Percentiles rank a stretch among this genome's conserved stretches.
Conservation (phyloP, 1,140 invertebrate species). For the Diachasma alloeum region DNA sequence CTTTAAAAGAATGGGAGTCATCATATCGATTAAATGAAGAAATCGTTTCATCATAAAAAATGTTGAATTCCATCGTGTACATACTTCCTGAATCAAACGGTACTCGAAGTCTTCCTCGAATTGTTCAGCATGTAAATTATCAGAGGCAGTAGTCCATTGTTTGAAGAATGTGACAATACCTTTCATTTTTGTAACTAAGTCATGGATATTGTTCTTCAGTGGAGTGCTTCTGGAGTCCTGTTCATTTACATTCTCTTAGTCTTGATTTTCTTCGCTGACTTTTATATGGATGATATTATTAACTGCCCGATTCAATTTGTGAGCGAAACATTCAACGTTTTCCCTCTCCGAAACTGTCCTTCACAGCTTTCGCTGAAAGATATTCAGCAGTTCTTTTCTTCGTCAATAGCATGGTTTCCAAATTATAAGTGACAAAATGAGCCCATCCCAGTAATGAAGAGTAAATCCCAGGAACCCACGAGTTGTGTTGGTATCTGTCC, state of each 20-base stretch:
- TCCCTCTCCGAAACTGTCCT: slow-evolving; percentile 52
- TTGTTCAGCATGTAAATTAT: slow-evolving; percentile 26
- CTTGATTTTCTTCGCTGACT: too few species aligned
- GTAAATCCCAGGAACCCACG: slow-evolving; percentile 45
- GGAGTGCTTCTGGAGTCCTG: too few species aligned
- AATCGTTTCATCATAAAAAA: slow-evolving; percentile 51
- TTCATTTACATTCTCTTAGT: too few species aligned
- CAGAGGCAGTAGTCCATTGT: slow-evolving; percentile 32
- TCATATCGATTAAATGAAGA: slow-evolving; percentile 35
- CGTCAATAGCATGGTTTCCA: slow-evolving; percentile 39
- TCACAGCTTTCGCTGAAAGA: slow-evolving; percentile 47
- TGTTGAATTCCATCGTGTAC: slow-evolving; percentile 49
- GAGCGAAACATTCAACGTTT: slow-evolving; percentile 58
- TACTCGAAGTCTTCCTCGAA: background rate
- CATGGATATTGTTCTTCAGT: background rate
- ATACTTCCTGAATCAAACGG: slow-evolving; percentile 42
- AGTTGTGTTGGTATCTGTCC: too few species aligned
- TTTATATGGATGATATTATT: background rate
- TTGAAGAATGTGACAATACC: slow-evolving; percentile 48
- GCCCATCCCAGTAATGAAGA: slow-evolving; percentile 32
- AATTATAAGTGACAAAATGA: slow-evolving; percentile 19
- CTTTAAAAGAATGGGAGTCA: slow-evolving; percentile 1
- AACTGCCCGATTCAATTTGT: slow-evolving; percentile 48
- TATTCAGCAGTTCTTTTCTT: slow-evolving; percentile 47
- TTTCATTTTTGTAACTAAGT: slow-evolving; percentile 42